Conservation (phyloP, 2,797 vertebrate genomes). For the Trematomus bernacchii region DNA sequence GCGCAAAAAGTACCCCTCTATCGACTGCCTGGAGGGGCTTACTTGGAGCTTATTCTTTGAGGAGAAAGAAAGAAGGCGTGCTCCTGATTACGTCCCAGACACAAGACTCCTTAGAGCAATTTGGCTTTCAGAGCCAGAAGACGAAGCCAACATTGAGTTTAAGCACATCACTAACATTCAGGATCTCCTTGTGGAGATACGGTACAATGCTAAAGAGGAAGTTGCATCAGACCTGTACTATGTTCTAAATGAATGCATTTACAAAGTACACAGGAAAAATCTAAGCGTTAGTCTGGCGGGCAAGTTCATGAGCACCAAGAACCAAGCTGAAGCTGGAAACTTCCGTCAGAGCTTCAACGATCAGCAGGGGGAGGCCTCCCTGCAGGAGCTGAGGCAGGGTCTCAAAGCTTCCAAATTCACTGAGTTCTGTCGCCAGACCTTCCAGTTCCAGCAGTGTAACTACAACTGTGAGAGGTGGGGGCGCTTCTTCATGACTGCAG, state of each 20-base stretch:
- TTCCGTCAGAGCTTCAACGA: constrained; percentile 58
- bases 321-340: constrained; percentile 27
- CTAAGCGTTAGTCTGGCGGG: constrained; percentile 65
- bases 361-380: constrained; percentile 39
- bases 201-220: constrained; percentile 74
- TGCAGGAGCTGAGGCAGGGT: constrained; percentile 64
- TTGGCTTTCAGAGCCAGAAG: constrained; percentile 63
- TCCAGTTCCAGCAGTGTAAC: constrained; percentile 70
- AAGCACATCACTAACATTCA: constrained; percentile 76
- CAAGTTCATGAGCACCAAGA: constrained; percentile 59
- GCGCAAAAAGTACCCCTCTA: constrained; percentile 74
- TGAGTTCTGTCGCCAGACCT: constrained; percentile 77
- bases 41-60: constrained; percentile 81
- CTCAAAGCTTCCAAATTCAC: constrained; percentile 75
- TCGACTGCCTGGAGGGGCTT: constrained; percentile 78
- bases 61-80: constrained; percentile 71
- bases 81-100: constrained; percentile 59
- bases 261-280: constrained; percentile 60
- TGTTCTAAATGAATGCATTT: constrained; percentile 76
- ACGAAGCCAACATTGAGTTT: constrained; percentile 33
- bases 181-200: constrained; percentile 78
- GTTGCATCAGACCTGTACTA: constrained; percentile 63
- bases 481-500: constrained; percentile 76
- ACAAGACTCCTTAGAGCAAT: constrained; percentile 35
- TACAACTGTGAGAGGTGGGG: constrained; percentile 77